Base-by-base conservation (phyloP, 2,888 invertebrate genomes). In the Phyllotreta striolata region DNA sequence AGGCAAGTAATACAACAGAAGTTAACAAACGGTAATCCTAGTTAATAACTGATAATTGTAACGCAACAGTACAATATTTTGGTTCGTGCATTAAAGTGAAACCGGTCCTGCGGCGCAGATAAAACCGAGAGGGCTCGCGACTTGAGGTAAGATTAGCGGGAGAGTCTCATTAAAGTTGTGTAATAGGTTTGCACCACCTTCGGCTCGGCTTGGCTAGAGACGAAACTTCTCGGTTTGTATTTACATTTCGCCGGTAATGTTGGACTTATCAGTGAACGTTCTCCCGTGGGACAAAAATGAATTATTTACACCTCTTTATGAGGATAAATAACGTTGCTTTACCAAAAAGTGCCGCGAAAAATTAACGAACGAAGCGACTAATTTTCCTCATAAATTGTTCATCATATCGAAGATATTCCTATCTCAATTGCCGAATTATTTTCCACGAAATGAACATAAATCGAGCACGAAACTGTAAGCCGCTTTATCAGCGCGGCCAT, bases 151-250 rank as follows among this genome's bases (percentile, higher is more conserved):
- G 78, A 78, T 77, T 76, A 76, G 78, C 77, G 78, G 77, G 74
- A 44, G 74, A 78, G 75, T 74, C 76, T 80, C 80, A 80, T 80
- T 80, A 79, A 80, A 80, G 79, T 80, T 80, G 77, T 78, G 79
- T 79, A 80, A 80, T 80, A 78, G 79, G 77, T 79, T 80, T 77
- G 77, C 78, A 76, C 76, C 77, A 77, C 78, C 77, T 78, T 73
- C 73, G 76, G 77, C 76, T 75, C 73, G 73, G 75, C 75, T 77
- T 77, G 73, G 75, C 75, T 77, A 76, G 73, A 72, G 71, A 66
- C 72, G 52, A 12, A 52, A 67, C 69, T 34, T 47, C 49, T 59
- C 55, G 43, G 55, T 41, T 55, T 41, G 55, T 43, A 55, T 24
- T 24, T 24, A 24, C 24, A 24, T 24, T 24, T 24, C 35, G 40